A percentile compares a stretch with the other conserved stretches of the same genome.
These are phyloP conservation scores for Tonatia bakeri DNA, from an alignment of 2,113 vertebrate genomes.

Conservation along the genomic window DNA sequence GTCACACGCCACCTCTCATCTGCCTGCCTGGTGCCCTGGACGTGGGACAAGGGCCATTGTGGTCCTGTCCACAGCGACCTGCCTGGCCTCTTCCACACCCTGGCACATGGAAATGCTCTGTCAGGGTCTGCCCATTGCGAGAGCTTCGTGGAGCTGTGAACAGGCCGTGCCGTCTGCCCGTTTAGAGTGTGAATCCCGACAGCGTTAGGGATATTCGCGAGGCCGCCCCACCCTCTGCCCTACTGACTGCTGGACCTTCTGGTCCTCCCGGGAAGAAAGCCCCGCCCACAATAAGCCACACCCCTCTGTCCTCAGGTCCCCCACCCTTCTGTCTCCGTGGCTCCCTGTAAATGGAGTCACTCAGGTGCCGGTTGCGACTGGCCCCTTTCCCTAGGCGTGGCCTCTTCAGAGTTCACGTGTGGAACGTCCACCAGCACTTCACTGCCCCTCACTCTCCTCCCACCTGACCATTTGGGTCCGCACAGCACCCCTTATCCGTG, in stretches of 20 bases:
- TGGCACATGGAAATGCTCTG: not conserved
- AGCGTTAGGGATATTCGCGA: not conserved
- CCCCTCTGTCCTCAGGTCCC: not conserved
- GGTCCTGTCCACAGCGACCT: not conserved
- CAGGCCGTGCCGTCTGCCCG: not conserved
- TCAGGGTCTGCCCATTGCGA: too few species aligned
- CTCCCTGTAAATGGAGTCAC: accelerated
- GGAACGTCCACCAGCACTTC: too few species aligned
- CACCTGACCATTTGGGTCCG: not conserved
- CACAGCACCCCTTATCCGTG: not conserved
- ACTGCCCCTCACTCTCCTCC: not conserved
- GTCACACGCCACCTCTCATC: too few species aligned
- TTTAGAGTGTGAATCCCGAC: accelerated
- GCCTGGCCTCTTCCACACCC: not conserved
- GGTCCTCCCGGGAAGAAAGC: not conserved
- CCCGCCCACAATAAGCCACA: accelerated
- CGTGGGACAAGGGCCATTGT: not conserved
- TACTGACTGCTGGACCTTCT: not conserved
- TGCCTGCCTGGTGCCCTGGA: too few species aligned
- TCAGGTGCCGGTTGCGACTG: not conserved
- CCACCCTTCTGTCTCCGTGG: not conserved
- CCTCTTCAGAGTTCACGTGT: accelerated
- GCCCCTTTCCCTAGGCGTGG: not conserved
- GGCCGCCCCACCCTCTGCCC: not conserved
- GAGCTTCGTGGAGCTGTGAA: not conserved